A percentile compares a stretch with the other conserved stretches of the same genome.
phyloP scores from a whole-genome alignment of 2,113 vertebrate genomes.

The Lophotis ruficrista region DNA sequence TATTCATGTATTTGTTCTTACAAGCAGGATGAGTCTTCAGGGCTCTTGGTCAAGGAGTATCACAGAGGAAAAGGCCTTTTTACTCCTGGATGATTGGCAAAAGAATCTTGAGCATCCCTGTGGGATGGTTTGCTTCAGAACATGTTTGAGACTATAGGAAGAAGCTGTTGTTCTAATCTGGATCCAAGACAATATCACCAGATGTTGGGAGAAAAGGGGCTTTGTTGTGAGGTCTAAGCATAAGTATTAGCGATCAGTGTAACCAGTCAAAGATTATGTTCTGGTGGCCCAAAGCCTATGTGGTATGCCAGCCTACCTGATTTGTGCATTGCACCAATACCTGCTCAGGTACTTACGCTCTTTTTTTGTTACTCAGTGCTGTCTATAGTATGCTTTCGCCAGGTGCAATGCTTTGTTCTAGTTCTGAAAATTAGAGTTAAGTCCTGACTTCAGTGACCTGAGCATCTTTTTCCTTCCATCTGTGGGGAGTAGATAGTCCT shows the following conservation, averaged over 20 bases:
- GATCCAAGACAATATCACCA: not conserved
- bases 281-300: not conserved
- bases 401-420: not conserved
- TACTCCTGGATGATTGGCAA: not conserved
- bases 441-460: not conserved
- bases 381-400: not conserved
- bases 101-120: not conserved
- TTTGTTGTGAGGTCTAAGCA: not conserved
- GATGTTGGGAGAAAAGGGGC: not conserved
- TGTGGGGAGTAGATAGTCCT: not conserved
- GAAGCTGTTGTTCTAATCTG: not conserved
- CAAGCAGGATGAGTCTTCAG: not conserved
- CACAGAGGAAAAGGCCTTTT: not conserved
- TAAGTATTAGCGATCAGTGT: not conserved
- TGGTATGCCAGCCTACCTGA: not conserved
- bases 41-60: not conserved
- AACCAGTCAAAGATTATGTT: not conserved
- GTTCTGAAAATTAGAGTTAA: not conserved
- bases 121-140: not conserved
- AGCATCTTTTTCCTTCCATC: not conserved
- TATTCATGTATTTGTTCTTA: not conserved
- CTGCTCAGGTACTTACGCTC: fast-evolving
- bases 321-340: not conserved
- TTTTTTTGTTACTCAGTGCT: fast-evolving
- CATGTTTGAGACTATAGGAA: not conserved